Evolutionary conservation across 2,888 invertebrate species (phyloP), one percentile per base, ranked within the genome.

Genomic region (Osmoderma eremita): DNA sequence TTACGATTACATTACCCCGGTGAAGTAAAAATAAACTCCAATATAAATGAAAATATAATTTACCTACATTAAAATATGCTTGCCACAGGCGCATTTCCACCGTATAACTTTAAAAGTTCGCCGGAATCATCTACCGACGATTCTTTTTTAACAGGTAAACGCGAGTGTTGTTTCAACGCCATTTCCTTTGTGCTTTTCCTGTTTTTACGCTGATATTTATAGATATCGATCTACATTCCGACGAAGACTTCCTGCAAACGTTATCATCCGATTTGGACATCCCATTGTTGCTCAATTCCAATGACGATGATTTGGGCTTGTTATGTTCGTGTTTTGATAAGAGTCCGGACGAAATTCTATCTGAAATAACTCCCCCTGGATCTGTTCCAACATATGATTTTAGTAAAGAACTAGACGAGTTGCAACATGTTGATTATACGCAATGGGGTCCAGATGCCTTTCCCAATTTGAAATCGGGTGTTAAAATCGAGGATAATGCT

Each of bases 231-330:
- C 67, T 76, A 30, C 75, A 75, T 13, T 77, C 79, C 6, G 80
- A 81, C 67, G 82, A 82, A 70, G 81, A 82, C 70, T 81, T 82
- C 65, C 70, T 82, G 30, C 78, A 81, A 65, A 80, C 81, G 67
- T 67, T 82, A 36, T 80, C 81, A 22, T 75, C 78, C 6, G 79
- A 79, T 69, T 73, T 82, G 66, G 80, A 81, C 71, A 81, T 82
- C 63, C 82, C 82, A 0, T 69, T 80, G 17, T 69, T 81, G n/a
- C 70, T 81, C 41, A 80, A 81, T 67, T 75, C 77, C 15, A 76
- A 78, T 10, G 78, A 80, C 63, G 80, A 80, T 72, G 79, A 80
- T 66, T 71, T 79, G 70, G 76, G 75, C 38, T 71, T 80, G 48
- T 72, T 81, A 36, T 79, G 78, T 72, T 79, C 81, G 0, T 77